These are phyloP conservation scores for Phoxinus phoxinus DNA, from an alignment of 2,113 vertebrate species.

Conservation along the genomic window DNA sequence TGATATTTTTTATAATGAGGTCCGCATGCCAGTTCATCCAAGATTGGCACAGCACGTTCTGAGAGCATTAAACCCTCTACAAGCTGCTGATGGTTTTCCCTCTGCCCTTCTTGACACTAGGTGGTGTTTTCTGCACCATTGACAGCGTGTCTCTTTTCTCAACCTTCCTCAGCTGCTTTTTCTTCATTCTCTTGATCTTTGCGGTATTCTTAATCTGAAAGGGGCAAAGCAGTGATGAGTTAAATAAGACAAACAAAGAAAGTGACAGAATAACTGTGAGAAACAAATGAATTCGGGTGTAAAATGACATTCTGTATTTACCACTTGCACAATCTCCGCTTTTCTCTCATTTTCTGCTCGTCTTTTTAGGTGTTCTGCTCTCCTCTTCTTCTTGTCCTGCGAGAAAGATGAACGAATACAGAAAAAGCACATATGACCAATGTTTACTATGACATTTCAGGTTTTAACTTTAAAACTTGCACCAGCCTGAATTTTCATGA, in stretches of 20 bases:
- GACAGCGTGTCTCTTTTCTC: constrained; percentile 90
- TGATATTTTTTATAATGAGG: too few relatives aligned
- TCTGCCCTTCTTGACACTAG: constrained; percentile 58
- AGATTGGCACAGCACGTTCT: too few relatives aligned
- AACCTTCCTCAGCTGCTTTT: constrained; percentile 87
- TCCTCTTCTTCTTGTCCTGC: constrained; percentile 86
- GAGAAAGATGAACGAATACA: neutral
- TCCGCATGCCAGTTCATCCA: neutral
- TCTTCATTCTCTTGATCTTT: constrained; percentile 92
- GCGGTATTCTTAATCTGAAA: constrained; percentile 87
- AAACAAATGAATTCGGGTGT: too few relatives aligned
- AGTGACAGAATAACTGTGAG: neutral
- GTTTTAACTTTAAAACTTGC: neutral
- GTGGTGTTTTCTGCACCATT: constrained; percentile 77
- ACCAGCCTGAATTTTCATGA: neutral
- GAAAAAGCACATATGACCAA: neutral
- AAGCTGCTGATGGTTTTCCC: constrained; percentile 27
- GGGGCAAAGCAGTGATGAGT: neutral
- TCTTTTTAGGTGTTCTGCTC: constrained; percentile 85
- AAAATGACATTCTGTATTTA: constrained; percentile 64
- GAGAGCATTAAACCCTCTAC: neutral
- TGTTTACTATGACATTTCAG: neutral
- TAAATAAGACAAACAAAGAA: neutral
- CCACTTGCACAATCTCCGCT: constrained; percentile 93
- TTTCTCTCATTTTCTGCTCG: constrained; percentile 87